phyloP scores from a whole-genome alignment of 2,888 invertebrate genomes.

The Laothoe populi region DNA sequence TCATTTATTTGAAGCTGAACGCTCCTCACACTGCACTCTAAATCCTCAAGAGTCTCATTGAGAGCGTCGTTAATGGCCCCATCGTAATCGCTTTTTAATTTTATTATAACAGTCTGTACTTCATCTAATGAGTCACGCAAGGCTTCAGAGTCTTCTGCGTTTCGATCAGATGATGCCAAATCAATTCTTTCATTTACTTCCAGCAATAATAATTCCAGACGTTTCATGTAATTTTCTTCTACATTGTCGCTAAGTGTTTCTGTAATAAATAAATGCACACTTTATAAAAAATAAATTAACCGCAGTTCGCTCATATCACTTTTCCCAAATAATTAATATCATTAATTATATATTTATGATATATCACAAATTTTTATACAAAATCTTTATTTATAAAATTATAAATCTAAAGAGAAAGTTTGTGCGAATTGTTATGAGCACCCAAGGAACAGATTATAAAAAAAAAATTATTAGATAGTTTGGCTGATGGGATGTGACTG shows the following conservation, averaged over 20 bases:
- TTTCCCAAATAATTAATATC: too few relatives aligned
- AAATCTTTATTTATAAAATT: too few relatives aligned
- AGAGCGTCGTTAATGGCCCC: constrained; percentile 65
- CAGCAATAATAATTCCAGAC: constrained; percentile 59
- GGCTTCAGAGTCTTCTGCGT: constrained; percentile 56
- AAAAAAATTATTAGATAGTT: too few relatives aligned
- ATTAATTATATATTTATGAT: not conserved
- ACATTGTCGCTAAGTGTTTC: constrained; percentile 36
- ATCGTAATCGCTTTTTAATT: constrained; percentile 72
- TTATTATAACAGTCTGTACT: constrained; percentile 76
- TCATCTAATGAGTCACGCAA: constrained; percentile 72
- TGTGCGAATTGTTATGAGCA: too few relatives aligned
- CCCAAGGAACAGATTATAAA: too few relatives aligned
- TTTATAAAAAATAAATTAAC: too few relatives aligned
- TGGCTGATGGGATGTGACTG: too few relatives aligned
- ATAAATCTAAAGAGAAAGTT: too few relatives aligned
- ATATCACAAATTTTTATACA: too few relatives aligned
- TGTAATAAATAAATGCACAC: constrained; percentile 38
- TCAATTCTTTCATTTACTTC: constrained; percentile 63
- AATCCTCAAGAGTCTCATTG: constrained; percentile 78
- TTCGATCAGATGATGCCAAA: constrained; percentile 41
- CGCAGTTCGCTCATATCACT: too few relatives aligned
- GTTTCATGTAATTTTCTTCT: constrained; percentile 55
- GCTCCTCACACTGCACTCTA: constrained; percentile 81
- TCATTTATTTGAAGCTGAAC: constrained; percentile 77